A percentile compares a stretch with the other conserved stretches of the same genome.
These are phyloP conservation scores for Nibea albiflora DNA, from an alignment of 2,113 vertebrate species.

Conservation along the genomic window DNA sequence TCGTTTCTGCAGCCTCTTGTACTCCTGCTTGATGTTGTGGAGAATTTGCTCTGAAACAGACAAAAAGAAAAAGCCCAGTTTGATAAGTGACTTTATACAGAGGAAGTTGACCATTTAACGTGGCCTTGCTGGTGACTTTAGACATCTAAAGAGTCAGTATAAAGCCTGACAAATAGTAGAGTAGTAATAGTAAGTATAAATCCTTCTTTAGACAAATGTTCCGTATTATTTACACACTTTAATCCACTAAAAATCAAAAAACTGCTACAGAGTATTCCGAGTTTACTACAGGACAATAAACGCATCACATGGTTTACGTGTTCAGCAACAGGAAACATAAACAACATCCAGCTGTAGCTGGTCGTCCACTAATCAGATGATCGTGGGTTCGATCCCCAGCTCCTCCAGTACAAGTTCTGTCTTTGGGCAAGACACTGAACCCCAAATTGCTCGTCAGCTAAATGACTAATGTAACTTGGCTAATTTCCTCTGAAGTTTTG, in stretches of 20 bases:
- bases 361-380: too few species aligned
- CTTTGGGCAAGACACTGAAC: too few species aligned
- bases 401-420: too few species aligned
- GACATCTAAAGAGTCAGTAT: background rate
- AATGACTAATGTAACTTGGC: background rate
- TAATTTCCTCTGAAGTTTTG: background rate
- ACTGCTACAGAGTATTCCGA: background rate
- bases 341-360: background rate
- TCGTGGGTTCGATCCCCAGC: too few species aligned
- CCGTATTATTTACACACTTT: background rate
- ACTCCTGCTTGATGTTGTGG: constrained; percentile 99
- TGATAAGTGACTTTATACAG: too few species aligned
- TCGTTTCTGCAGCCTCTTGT: constrained; percentile 98
- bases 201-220: background rate
- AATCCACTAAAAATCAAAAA: background rate
- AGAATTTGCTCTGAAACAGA: constrained; percentile 94
- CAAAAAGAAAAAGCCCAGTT: background rate
- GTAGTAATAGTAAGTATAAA: background rate
- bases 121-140: background rate
- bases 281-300: background rate
- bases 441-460: too few species aligned
- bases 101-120: too few species aligned
- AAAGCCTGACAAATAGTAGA: background rate
- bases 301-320: rapidly evolving
- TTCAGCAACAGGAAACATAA: rapidly evolving